A percentile compares a stretch with the other conserved stretches of the same genome.
These are phyloP conservation scores for Parelbella ahira DNA, from an alignment of 2,888 invertebrate genomes.

Conservation along the genomic window DNA sequence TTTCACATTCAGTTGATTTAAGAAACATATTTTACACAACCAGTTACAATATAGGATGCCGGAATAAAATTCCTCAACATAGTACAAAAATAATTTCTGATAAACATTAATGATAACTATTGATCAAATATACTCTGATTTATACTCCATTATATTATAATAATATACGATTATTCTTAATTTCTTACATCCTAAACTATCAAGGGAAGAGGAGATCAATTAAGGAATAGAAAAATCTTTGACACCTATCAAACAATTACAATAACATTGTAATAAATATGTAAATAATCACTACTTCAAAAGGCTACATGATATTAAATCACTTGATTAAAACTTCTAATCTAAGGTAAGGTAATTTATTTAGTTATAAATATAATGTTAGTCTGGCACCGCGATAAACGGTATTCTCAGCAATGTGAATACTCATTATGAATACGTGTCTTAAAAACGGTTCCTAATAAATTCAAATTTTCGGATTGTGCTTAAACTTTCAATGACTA, in stretches of 20 bases:
- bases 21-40: slow-evolving; percentile 24
- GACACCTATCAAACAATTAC: slow-evolving; percentile 36
- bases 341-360: neutral
- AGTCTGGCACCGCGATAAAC: too few relatives aligned
- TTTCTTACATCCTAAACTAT: slow-evolving; percentile 27
- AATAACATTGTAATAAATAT: slow-evolving; percentile 42
- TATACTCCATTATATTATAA: too few relatives aligned
- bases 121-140: too few relatives aligned
- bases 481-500: too few relatives aligned
- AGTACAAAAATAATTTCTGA: slow-evolving; percentile 31
- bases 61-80: slow-evolving; percentile 27
- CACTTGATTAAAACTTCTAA: slow-evolving; percentile 13
- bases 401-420: too few relatives aligned
- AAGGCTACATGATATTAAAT: slow-evolving; percentile 42
- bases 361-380: neutral
- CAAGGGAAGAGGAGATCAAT: slow-evolving; percentile 63
- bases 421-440: too few relatives aligned
- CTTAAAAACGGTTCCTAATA: too few relatives aligned
- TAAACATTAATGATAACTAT: slow-evolving; percentile 23
- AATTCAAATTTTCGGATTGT: too few relatives aligned
- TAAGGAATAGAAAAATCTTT: slow-evolving; percentile 63
- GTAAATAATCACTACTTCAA: slow-evolving; percentile 50
- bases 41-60: slow-evolving; percentile 23
- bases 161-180: too few relatives aligned
- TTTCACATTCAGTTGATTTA: slow-evolving; percentile 1